These are phyloP conservation scores for Onychomys arenicola DNA, from an alignment of 2,797 vertebrate species.

Conservation along the genomic window DNA sequence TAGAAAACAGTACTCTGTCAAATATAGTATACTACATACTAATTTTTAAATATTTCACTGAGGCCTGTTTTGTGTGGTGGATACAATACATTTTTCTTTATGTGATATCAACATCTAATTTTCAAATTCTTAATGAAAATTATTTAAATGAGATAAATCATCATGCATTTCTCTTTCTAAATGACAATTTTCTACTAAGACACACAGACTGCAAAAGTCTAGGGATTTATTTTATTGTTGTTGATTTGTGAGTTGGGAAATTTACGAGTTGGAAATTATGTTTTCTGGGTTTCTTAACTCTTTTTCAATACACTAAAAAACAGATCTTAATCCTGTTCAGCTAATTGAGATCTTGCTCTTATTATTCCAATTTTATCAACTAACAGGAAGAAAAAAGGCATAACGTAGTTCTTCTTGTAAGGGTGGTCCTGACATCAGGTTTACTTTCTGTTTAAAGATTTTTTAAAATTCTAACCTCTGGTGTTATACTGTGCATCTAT, in stretches of 20 bases:
- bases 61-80: neutral
- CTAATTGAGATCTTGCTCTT: constrained; percentile 37
- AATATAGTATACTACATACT: neutral
- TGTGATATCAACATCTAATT: constrained; percentile 20
- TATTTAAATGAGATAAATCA: neutral
- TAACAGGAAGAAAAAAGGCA: neutral
- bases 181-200: neutral
- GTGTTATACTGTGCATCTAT: neutral
- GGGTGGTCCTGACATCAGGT: neutral
- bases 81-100: constrained; percentile 33
- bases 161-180: neutral
- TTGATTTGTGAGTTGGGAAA: neutral
- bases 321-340: constrained; percentile 29
- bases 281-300: constrained; percentile 18
- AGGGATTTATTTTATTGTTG: neutral
- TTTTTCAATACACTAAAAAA: constrained; percentile 29
- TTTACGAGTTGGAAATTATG: neutral
- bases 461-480: neutral
- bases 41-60: constrained; percentile 38
- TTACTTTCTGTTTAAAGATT: neutral
- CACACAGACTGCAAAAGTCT: neutral
- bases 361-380: constrained; percentile 47
- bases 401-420: neutral
- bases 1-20: neutral
- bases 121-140: constrained; percentile 50